Evolutionary conservation across 2,888 invertebrate genomes (phyloP), one percentile per base, ranked within the genome.

Genomic region (Ichneumoninae sp.): DNA sequence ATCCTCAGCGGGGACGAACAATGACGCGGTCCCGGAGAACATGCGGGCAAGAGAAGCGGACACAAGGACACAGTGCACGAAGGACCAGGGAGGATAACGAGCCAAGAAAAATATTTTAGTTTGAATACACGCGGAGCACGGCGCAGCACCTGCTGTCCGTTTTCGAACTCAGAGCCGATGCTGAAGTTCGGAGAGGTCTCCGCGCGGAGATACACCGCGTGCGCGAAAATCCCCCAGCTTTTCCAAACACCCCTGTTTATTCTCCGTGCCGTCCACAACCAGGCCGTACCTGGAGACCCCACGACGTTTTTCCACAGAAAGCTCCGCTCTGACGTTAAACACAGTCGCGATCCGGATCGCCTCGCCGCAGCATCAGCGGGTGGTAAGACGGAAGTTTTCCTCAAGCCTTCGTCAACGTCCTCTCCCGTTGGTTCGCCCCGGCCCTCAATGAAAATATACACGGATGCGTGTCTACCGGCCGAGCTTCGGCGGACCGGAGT

Each of bases 41-140:
- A 47, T 47, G 44, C 44, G 44, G 44, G 44, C 44, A 85, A 85
- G 88, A 89, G 52, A 88, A 86, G 88, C 88, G 88, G 81, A 86
- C 88, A 81, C 85, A 74, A 44, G 36, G 44, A 74, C 10, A 36
- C 13, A n/a, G 87, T 83, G 85, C 4, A 85, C 86, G 88, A 83
- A 86, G 71, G 40, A 69, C 57, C 13, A 60, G 73, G 44, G 30
- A 26, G 50, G 44, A 70, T 13, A 74, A 65, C 69, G 78, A 78
- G 74, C 78, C 74, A 75, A 57, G 81, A 91, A 91, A 90, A 92
- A 92, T 92, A 91, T 92, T 92, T 91, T 90, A 89, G 89, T 90
- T 90, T 88, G 87, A 91, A 90, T 90, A 85, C 86, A 85, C 47
- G 86, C 22, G 83, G 85, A 85, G 87, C 81, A 88, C 83, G 78